Base-by-base conservation (phyloP, 2,888 invertebrate species). In the Nipponacmea schrenckii region DNA sequence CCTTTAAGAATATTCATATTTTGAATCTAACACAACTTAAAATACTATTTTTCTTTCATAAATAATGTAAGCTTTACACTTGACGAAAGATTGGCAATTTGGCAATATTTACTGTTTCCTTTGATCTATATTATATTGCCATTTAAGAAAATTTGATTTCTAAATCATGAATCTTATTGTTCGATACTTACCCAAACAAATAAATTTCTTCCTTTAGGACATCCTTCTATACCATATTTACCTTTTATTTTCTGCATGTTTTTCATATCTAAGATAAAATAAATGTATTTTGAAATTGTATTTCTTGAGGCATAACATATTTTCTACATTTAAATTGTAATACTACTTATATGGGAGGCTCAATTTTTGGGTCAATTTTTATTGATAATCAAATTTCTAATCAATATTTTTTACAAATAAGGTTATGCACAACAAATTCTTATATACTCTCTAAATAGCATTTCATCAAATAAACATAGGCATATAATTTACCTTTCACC, bases 131-230 rank as follows among this genome's bases (percentile, higher is more conserved):
- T 7, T 4, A 4, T 31, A 4, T 31, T 31, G 2, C 31, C 39
- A 39, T n/a, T n/a, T n/a, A n/a, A n/a, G n/a, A n/a, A n/a, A n/a
- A n/a, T n/a, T n/a, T n/a, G n/a, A n/a, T n/a, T n/a, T 10, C 39
- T 39, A 39, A 8, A 10, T 39, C 39, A 31, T 39, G 10, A 39
- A 8, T 5, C 4, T 39, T 5, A 8, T 39, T 39, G 39, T 1
- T 24, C n/a, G 50, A 46, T 26, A 76, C 75, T 77, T 77, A 85
- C 86, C 86, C 86, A 86, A n/a, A 83, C 64, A 77, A 85, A 85
- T 56, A 86, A 69, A 73, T 86, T 84, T 67, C 84, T 79, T 68
- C 79, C 83, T 66, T 79, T 76, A 64, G 86, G 86, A 44, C 65
- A 64, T 27, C 82, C 86, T 24, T 74, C 72, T 39, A 85, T 76